phyloP scores from a whole-genome alignment of 2,797 vertebrate species.

The Luscinia megarhynchos region DNA sequence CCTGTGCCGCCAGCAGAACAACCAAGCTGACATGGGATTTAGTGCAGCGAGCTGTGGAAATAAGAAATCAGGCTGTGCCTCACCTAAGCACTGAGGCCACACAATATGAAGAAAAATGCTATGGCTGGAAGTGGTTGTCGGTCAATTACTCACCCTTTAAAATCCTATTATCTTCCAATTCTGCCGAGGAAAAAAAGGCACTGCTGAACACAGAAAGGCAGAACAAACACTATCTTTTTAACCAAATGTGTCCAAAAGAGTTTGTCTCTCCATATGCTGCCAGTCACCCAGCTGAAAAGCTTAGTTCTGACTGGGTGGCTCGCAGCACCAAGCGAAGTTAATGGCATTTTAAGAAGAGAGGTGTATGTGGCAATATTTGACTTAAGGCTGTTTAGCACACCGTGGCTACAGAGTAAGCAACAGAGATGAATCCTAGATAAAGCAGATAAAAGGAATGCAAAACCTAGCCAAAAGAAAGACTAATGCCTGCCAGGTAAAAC shows the following conservation, averaged over 20 bases:
- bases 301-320: slow-evolving; percentile 47
- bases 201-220: slow-evolving; percentile 49
- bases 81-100: slow-evolving; percentile 55
- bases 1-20: background rate
- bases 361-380: slow-evolving; percentile 31
- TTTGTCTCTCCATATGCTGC: slow-evolving; percentile 55
- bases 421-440: slow-evolving; percentile 4
- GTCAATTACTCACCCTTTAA: slow-evolving; percentile 72
- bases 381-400: slow-evolving; percentile 24
- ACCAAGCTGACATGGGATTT: background rate
- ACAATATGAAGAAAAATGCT: slow-evolving; percentile 67
- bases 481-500: slow-evolving; percentile 45
- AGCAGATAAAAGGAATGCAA: slow-evolving; percentile 54
- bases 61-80: slow-evolving; percentile 41
- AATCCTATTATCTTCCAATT: slow-evolving; percentile 71
- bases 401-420: background rate
- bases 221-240: slow-evolving; percentile 57
- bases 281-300: slow-evolving; percentile 34
- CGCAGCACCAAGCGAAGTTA: background rate
- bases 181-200: background rate
- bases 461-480: slow-evolving; percentile 24
- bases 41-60: slow-evolving; percentile 54
- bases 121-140: slow-evolving; percentile 21
- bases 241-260: slow-evolving; percentile 52
- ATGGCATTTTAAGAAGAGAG: slow-evolving; percentile 16